Conservation (phyloP, 2,113 vertebrate species). For the Hippocampus comes region DNA sequence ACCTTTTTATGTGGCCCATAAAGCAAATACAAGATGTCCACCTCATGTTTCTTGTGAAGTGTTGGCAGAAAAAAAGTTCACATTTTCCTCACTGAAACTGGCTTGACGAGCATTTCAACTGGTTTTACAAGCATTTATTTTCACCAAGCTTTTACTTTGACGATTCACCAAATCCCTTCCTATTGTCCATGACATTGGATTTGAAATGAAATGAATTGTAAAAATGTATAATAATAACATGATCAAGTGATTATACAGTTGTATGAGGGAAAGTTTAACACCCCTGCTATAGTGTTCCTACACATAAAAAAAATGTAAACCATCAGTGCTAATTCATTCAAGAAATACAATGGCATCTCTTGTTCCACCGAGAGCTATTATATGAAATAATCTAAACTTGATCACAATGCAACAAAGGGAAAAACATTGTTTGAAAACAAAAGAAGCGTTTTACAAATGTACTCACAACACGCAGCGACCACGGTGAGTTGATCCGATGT, state of each 20-base stretch:
- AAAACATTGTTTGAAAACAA: neutral
- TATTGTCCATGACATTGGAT: neutral
- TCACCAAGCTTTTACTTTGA: neutral
- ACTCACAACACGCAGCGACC: slow-evolving; percentile 72
- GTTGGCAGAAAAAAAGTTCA: neutral
- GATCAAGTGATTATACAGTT: neutral
- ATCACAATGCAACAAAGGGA: slow-evolving; percentile 7
- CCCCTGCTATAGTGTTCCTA: neutral
- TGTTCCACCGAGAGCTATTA: neutral
- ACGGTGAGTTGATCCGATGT: slow-evolving; percentile 66
- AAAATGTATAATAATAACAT: neutral
- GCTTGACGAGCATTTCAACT: neutral
- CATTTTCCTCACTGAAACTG: neutral
- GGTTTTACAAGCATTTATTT: neutral
- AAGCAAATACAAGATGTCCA: neutral
- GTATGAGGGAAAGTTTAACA: neutral
- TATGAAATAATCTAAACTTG: neutral
- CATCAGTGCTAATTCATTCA: neutral
- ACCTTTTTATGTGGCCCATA: neutral
- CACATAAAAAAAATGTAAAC: too few relatives aligned
- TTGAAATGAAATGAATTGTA: neutral
- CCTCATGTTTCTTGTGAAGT: neutral
- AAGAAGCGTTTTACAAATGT: neutral
- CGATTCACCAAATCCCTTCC: neutral
- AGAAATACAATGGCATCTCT: neutral